These are phyloP conservation scores for Chlamydotis undulata DNA, from an alignment of 2,113 vertebrate species.

Conservation along the genomic window DNA sequence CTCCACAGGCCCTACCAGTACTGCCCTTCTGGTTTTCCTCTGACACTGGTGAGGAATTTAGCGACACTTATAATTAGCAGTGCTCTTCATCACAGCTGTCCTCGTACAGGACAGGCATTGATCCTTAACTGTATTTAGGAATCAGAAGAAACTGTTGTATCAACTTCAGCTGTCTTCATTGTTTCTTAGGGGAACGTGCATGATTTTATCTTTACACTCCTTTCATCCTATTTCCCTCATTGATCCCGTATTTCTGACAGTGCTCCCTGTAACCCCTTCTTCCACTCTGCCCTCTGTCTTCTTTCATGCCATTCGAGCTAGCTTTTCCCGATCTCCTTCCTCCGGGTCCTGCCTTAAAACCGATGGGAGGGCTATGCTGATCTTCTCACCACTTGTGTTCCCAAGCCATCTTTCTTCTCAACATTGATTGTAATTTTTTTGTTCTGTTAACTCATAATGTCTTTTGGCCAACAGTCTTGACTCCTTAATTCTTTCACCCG, in stretches of 20 bases:
- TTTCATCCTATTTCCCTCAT: conserved; percentile 20
- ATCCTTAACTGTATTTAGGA: neutral
- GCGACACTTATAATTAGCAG: neutral
- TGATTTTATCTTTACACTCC: neutral
- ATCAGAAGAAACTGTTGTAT: neutral
- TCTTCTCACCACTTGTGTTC: conserved; percentile 1
- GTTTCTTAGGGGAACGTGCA: neutral
- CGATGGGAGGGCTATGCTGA: neutral
- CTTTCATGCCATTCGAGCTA: neutral
- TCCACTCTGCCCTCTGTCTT: neutral
- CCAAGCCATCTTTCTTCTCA: conserved; percentile 20
- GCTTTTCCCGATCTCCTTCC: neutral
- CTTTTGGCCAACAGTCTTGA: neutral
- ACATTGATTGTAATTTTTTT: conserved; percentile 19
- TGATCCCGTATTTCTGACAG: neutral
- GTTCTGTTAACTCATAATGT: neutral
- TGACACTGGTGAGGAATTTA: neutral
- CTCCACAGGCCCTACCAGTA: rapidly evolving
- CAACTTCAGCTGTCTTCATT: neutral
- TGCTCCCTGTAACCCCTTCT: neutral
- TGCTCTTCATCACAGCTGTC: neutral
- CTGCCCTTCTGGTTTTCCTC: neutral
- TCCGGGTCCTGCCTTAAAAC: neutral
- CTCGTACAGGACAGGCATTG: neutral
- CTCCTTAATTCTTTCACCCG: neutral